Base-by-base conservation (phyloP, 2,888 invertebrate species). In the Ectemnius continuus region DNA sequence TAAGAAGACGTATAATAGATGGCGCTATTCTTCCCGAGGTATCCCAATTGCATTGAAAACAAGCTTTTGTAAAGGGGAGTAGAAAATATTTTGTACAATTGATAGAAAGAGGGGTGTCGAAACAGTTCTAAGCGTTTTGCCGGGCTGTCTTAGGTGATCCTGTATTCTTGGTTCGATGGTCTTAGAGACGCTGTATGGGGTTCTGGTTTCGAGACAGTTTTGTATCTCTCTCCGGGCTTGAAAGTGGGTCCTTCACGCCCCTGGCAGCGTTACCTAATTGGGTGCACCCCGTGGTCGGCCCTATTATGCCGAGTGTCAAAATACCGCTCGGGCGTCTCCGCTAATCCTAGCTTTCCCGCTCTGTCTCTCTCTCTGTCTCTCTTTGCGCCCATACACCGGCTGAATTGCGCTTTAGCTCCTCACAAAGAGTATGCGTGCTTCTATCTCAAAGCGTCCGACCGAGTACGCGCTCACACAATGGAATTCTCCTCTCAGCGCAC, bases 261-360 rank as follows among this genome's bases (percentile, higher is more conserved):
- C 85, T 78, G 36, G 36, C 36, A 76, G 80, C 85, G 87, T 87
- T 85, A 85, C 88, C 89, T 90, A 90, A 90, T 90, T 90, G 90
- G 90, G 88, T 87, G 84, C 87, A 84, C 90, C 90, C 88, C 90
- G 89, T 83, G 88, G 90, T 84, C 85, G 87, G 85, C 81, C 36
- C 88, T 81, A 88, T 90, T 90, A 89, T 89, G 82, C 76, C 67
- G 87, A 90, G 90, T 90, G 90, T 91, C 90, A 91, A 91, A 91
- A 90, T 91, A 90, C 90, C 87, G 86, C 84, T 85, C 67, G 76
- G 76, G 16, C 79, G 75, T 73, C 67, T 23, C 76, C 73, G 69
- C 71, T 84, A 82, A 82, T 82, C 72, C 77, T 78, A 66, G 61
- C 23, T 23, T n/a, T n/a, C n/a, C n/a, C n/a, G n/a, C n/a, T n/a